Percentiles rank a stretch among this genome's conserved stretches.
phyloP scores from a whole-genome alignment of 2,113 vertebrate genomes.

The Xenopus laevis region DNA sequence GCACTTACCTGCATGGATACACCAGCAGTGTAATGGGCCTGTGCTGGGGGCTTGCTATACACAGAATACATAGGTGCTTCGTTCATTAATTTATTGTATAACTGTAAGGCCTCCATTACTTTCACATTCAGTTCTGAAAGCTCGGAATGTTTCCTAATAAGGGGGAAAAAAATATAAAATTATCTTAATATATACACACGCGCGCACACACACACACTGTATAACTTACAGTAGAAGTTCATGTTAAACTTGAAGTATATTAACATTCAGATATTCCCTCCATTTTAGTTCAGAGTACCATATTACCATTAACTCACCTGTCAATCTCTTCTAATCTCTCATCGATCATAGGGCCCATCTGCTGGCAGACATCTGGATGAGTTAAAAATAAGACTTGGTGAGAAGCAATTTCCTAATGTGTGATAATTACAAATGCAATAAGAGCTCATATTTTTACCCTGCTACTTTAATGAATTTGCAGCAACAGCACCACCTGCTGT shows the following conservation, averaged over 20 bases:
- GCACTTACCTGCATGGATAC: slow-evolving; percentile 80
- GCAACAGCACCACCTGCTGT: too few species aligned
- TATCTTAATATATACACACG: too few species aligned
- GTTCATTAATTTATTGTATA: slow-evolving; percentile 93
- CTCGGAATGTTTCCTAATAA: slow-evolving; percentile 86
- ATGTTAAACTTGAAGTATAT: too few species aligned
- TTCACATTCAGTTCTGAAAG: slow-evolving; percentile 94
- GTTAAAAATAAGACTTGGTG: neutral
- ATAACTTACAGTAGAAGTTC: too few species aligned
- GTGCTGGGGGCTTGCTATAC: slow-evolving; percentile 84
- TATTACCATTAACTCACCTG: slow-evolving; percentile 65
- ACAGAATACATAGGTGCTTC: slow-evolving; percentile 82
- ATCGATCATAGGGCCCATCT: slow-evolving; percentile 97
- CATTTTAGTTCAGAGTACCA: too few species aligned
- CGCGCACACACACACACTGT: too few species aligned
- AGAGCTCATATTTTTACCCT: neutral
- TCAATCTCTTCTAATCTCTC: slow-evolving; percentile 94
- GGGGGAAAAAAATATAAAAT: neutral
- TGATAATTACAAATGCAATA: too few species aligned
- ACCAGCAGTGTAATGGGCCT: slow-evolving; percentile 69
- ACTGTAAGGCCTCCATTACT: slow-evolving; percentile 89
- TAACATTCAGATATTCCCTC: neutral
- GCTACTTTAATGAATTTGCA: too few species aligned
- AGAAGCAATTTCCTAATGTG: too few species aligned
- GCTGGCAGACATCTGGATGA: slow-evolving; percentile 85